Conservation (phyloP, 2,113 vertebrate species). For the Siniperca chuatsi region DNA sequence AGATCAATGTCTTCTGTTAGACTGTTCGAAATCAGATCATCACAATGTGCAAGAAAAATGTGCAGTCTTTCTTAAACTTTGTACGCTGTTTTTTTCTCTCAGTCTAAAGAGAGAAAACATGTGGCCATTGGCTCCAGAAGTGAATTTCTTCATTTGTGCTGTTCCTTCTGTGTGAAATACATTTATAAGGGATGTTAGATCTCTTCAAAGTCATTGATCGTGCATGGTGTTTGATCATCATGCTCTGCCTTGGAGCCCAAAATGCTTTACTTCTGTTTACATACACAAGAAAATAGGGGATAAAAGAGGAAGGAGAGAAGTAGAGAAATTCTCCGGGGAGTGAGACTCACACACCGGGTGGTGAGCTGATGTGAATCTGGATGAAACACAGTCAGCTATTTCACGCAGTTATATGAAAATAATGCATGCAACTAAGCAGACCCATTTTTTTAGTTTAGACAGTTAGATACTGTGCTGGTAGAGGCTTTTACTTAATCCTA, state of each 20-base stretch:
- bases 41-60: slow-evolving; percentile 3
- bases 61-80: slow-evolving; percentile 28
- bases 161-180: slow-evolving; percentile 56
- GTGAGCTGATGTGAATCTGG: slow-evolving; percentile 54
- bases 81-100: slow-evolving; percentile 22
- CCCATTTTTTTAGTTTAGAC: slow-evolving; percentile 19
- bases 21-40: neutral
- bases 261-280: slow-evolving; percentile 73
- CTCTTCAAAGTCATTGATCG: slow-evolving; percentile 67
- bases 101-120: slow-evolving; percentile 53
- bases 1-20: neutral
- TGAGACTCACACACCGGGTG: slow-evolving; percentile 54
- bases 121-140: slow-evolving; percentile 58
- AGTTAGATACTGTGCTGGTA: slow-evolving; percentile 8
- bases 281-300: slow-evolving; percentile 63
- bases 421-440: slow-evolving; percentile 23
- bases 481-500: slow-evolving; percentile 23
- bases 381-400: slow-evolving; percentile 61
- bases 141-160: slow-evolving; percentile 54
- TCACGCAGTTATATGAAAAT: slow-evolving; percentile 32
- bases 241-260: slow-evolving; percentile 56
- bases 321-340: slow-evolving; percentile 57
- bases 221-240: slow-evolving; percentile 63
- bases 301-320: slow-evolving; percentile 67
- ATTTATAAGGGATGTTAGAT: slow-evolving; percentile 56